These are phyloP conservation scores for Anarhynchus alexandrinus DNA, from an alignment of 2,113 vertebrate genomes.

Conservation along the genomic window DNA sequence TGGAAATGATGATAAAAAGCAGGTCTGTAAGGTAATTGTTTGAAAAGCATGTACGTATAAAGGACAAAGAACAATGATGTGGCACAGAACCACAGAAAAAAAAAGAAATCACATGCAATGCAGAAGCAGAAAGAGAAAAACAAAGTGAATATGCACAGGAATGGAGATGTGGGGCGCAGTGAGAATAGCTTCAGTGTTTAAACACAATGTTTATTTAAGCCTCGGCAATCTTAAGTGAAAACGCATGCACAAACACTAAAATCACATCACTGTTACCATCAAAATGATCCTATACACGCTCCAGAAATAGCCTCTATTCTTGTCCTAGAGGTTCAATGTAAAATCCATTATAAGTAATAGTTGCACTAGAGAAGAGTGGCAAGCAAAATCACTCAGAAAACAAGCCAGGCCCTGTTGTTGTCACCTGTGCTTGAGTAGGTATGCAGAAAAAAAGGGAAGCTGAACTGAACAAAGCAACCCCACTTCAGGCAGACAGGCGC, in stretches of 20 bases:
- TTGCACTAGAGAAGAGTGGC: accelerated
- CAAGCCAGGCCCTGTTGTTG: background rate
- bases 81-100: background rate
- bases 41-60: background rate
- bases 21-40: background rate
- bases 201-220: background rate
- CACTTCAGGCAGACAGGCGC: background rate
- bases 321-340: background rate
- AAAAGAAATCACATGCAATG: background rate
- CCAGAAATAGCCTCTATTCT: background rate
- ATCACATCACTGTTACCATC: background rate
- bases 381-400: background rate
- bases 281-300: background rate
- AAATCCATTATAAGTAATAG: background rate
- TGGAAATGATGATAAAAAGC: background rate
- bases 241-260: background rate
- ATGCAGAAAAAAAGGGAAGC: background rate
- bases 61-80: background rate
- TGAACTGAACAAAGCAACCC: background rate
- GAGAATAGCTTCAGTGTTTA: background rate
- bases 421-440: background rate
- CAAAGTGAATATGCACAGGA: background rate
- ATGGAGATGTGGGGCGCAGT: background rate
- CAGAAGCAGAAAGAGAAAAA: background rate
- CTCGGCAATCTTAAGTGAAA: background rate